phyloP scores from a whole-genome alignment of 1,140 invertebrate genomes.

The Leptopilina boulardi region DNA sequence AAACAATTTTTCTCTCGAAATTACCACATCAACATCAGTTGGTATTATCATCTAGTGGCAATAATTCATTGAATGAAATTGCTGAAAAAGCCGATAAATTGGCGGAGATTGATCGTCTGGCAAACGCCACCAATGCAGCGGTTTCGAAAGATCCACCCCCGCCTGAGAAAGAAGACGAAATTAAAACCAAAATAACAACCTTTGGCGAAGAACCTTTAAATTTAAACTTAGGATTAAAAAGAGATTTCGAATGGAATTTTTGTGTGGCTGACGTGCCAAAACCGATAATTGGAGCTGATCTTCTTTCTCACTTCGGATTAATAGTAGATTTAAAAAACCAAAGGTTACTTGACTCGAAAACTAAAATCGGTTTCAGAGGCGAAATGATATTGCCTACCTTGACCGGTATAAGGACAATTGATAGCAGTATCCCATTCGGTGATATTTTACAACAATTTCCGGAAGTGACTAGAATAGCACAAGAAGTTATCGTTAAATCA shows the following conservation, averaged over 20 bases:
- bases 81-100: background rate
- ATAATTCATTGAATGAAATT: background rate
- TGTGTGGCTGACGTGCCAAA: too few relatives aligned
- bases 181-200: background rate
- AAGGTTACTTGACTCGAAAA: too few relatives aligned
- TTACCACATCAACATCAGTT: background rate
- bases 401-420: too few relatives aligned
- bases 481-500: background rate
- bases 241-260: too few relatives aligned
- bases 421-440: background rate
- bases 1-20: background rate
- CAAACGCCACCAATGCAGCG: background rate
- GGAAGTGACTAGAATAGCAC: background rate
- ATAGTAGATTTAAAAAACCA: too few relatives aligned
- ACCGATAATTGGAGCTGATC: too few relatives aligned
- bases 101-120: background rate
- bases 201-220: background rate
- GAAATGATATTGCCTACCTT: too few relatives aligned
- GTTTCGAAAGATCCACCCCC: background rate
- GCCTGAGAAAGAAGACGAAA: background rate
- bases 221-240: background rate
- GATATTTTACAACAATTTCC: background rate
- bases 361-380: too few relatives aligned
- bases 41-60: background rate
- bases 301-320: too few relatives aligned